Conservation (phyloP, 1,140 invertebrate species). For the Lasaia peninsularis region DNA sequence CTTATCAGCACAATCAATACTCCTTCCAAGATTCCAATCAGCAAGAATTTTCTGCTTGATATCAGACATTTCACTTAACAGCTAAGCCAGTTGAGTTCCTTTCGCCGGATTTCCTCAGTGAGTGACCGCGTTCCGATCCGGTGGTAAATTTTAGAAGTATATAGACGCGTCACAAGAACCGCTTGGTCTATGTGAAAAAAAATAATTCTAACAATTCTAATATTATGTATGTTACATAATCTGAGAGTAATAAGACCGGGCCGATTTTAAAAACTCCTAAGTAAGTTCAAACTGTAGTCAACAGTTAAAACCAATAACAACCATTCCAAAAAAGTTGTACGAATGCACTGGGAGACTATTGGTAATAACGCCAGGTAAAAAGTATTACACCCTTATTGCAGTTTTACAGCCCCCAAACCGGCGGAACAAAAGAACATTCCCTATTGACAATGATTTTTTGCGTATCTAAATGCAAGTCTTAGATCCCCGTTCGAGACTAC, state of each 20-base stretch:
- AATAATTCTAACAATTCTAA: no score
- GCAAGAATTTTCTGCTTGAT: constrained; percentile 52
- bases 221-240: no score
- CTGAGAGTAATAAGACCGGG: no score
- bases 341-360: constrained; percentile 18
- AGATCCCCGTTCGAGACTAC: background rate
- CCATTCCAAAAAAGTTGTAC: constrained; percentile 22
- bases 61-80: constrained; percentile 22
- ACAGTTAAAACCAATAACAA: constrained; percentile 15
- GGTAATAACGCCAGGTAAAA: constrained; percentile 50
- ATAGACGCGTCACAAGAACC: no score
- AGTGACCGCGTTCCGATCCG: no score
- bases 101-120: no score
- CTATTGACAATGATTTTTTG: constrained; percentile 20
- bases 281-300: no score
- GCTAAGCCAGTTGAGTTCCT: no score
- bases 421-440: constrained; percentile 59
- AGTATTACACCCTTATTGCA: constrained; percentile 64
- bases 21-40: constrained; percentile 42
- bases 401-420: constrained; percentile 50
- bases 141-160: no score
- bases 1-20: constrained; percentile 23
- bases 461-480: background rate
- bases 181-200: no score
- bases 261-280: no score